Base-by-base conservation (phyloP, 2,113 vertebrate genomes). In the Syngnathoides biaculeatus region DNA sequence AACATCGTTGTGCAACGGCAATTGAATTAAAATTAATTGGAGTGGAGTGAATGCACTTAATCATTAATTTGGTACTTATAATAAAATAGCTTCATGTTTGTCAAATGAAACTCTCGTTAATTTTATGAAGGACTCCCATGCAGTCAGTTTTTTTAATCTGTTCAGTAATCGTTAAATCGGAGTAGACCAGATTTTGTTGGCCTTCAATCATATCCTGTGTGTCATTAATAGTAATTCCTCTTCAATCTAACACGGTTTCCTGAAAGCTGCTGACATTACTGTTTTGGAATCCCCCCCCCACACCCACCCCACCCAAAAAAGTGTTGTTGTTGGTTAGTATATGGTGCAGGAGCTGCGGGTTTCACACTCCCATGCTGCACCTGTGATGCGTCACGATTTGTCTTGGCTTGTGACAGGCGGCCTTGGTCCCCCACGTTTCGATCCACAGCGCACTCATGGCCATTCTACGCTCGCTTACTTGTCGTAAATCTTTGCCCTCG, bases 371-470 rank as follows among this genome's bases (percentile, higher is more conserved):
- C 8, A 40, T 47, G 45, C 52, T 58, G 60, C 75, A 74, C 77
- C 77, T 19, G 47, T 82, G 82, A 86, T 81, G 73, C 65, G 79
- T 86, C 83, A 78, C 68, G 64, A 67, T 65, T 61, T 65, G 43
- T 71, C 71, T 79, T 30, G 45, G 62, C 65, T 67, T 27, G 2
- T 38, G 69, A 78, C 70, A 59, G 67, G 66, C 71, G 83, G 78
- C 80, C 73, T 80, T 77, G 76, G 66, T 59, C 67, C 67, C 59
- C n/a, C 60, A 26, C 57, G 67, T 45, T 12, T 30, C 5, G 30
- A 80, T 68, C 73, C 65, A 76, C 69, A 52, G 42, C 64, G 74
- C 58, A 30, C 60, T 79, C 64, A 83, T 84, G 71, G 73, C 63
- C 40, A 52, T 73, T 83, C 68, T 35, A 55, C 2, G 61, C 77